Evolutionary conservation across 1,140 invertebrate species (phyloP).

Genomic region (Bombus haemorrhoidalis): DNA sequence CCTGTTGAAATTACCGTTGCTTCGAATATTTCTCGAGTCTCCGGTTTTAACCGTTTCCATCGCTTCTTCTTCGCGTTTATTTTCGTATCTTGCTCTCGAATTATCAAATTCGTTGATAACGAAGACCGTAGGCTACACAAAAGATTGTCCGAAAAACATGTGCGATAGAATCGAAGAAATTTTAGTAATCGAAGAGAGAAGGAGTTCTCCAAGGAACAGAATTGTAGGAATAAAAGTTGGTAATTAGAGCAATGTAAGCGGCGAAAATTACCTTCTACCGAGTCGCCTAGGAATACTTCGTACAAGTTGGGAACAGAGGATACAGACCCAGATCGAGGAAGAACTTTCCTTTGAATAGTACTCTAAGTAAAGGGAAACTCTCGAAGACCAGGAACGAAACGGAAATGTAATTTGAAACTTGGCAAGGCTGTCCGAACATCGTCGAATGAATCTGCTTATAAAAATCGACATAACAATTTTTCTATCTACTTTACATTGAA

Average conservation of each 20-base stretch:
- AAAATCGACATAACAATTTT: background rate
- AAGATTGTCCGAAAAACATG: background rate
- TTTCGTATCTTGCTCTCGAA: too few species aligned
- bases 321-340: background rate
- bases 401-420: constrained; percentile 20
- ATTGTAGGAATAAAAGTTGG: background rate
- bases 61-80: too few species aligned
- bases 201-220: background rate
- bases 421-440: background rate
- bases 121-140: background rate
- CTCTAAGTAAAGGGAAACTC: constrained; percentile 11
- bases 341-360: background rate
- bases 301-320: background rate
- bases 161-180: background rate
- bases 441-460: background rate
- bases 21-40: background rate
- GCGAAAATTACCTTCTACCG: background rate
- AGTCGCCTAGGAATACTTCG: background rate
- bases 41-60: too few species aligned
- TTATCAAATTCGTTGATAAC: too few species aligned
- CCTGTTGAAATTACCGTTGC: constrained; percentile 2
- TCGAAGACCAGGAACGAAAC: background rate
- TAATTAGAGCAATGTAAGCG: background rate
- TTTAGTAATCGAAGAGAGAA: background rate
- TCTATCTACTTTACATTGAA: too few species aligned